Evolutionary conservation across 2,113 vertebrate genomes (phyloP).

Genomic region (Nipponia nippon): DNA sequence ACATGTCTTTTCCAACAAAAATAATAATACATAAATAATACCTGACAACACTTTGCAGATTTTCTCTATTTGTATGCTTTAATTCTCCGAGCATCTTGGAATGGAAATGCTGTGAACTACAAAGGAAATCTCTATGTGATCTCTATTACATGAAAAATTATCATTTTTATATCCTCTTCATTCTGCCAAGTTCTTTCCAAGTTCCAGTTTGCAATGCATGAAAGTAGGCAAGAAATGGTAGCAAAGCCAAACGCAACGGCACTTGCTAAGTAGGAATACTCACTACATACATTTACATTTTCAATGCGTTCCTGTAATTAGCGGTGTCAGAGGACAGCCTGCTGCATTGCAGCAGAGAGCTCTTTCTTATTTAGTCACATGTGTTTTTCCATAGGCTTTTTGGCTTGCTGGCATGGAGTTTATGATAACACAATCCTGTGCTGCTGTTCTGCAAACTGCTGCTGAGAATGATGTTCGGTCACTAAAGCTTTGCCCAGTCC

Average conservation of each 20-base stretch:
- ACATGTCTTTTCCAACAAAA: constrained; percentile 71
- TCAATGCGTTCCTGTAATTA: constrained; percentile 51
- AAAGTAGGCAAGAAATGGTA: constrained; percentile 46
- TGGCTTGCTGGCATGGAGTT: neutral
- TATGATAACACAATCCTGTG: neutral
- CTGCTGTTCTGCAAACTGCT: neutral
- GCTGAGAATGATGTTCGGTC: neutral
- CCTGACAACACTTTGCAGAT: constrained; percentile 60
- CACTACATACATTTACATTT: constrained; percentile 4
- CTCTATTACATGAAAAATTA: constrained; percentile 62
- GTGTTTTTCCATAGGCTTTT: constrained; percentile 2
- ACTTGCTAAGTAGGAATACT: constrained; percentile 26
- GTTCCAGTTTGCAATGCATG: constrained; percentile 51
- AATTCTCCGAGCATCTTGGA: constrained; percentile 60
- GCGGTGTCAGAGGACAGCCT: constrained; percentile 33
- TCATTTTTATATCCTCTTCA: constrained; percentile 52
- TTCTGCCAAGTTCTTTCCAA: constrained; percentile 37
- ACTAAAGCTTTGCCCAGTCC: neutral
- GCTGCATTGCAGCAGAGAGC: constrained; percentile 20
- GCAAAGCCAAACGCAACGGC: constrained; percentile 9
- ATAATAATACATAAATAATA: constrained; percentile 77
- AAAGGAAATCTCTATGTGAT: constrained; percentile 60
- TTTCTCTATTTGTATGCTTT: constrained; percentile 63
- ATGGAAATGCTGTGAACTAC: constrained; percentile 52
- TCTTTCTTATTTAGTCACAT: neutral